These are phyloP conservation scores for Spizaetus ornatus DNA, from an alignment of 2,113 vertebrate genomes.

Conservation along the genomic window DNA sequence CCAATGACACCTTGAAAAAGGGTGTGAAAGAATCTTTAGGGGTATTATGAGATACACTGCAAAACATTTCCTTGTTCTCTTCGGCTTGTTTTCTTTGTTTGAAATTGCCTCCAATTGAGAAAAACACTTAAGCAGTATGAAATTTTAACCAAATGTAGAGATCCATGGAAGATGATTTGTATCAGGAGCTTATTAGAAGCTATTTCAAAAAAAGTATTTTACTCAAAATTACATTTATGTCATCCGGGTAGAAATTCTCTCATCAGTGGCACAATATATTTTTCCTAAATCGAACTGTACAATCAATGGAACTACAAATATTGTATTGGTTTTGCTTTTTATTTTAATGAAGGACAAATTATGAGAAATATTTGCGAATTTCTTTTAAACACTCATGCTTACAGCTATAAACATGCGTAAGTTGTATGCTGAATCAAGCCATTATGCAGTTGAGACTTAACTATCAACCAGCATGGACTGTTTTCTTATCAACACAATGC, in stretches of 20 bases:
- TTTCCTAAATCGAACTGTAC: neutral
- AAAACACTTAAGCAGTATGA: neutral
- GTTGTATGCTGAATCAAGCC: neutral
- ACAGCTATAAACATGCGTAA: neutral
- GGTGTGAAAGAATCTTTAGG: neutral
- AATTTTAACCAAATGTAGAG: neutral
- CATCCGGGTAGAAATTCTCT: neutral
- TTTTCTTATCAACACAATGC: neutral
- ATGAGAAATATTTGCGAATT: rapidly evolving
- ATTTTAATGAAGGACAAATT: neutral
- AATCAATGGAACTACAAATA: neutral
- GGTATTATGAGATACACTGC: neutral
- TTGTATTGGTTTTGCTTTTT: neutral
- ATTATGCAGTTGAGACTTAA: neutral
- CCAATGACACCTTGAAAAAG: neutral
- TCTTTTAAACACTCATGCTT: neutral
- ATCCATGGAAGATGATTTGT: neutral
- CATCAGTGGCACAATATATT: neutral
- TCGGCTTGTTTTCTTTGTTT: neutral
- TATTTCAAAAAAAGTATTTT: neutral
- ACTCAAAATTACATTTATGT: neutral
- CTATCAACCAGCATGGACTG: too few relatives aligned
- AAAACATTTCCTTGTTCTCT: neutral
- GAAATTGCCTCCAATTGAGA: neutral
- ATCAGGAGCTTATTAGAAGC: neutral